phyloP scores from a whole-genome alignment of 37 sponge, comb jelly and placozoan genomes.

The Chondrosia reniformis region DNA sequence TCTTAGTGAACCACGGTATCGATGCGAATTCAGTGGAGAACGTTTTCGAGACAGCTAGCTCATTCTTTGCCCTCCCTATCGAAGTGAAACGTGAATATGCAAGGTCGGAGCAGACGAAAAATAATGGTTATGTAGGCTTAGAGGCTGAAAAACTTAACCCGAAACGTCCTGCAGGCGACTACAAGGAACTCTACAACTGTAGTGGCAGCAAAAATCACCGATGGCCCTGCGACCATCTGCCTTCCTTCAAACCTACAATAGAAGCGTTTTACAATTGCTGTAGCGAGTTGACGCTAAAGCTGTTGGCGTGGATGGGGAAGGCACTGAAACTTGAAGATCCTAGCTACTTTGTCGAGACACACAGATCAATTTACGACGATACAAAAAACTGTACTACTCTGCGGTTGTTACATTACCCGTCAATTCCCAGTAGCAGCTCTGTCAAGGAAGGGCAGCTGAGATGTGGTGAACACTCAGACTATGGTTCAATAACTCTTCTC shows the following conservation, averaged over 20 bases:
- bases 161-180: not conserved
- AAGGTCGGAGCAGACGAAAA: slow-evolving; percentile 12
- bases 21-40: not conserved
- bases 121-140: slow-evolving; percentile 57
- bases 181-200: not conserved
- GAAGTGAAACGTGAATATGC: slow-evolving; percentile 27
- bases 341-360: slow-evolving; percentile 43
- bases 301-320: slow-evolving; percentile 55
- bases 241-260: slow-evolving; percentile 9
- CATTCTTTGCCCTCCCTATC: slow-evolving; percentile 39
- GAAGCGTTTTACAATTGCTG: slow-evolving; percentile 8
- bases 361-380: slow-evolving; percentile 21
- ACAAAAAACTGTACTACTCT: slow-evolving; percentile 29
- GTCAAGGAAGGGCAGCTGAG: slow-evolving; percentile 65
- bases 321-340: slow-evolving; percentile 57
- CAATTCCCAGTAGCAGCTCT: slow-evolving; percentile 2
- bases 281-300: not conserved
- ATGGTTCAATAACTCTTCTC: slow-evolving; percentile 71
- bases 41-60: not conserved
- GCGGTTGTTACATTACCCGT: slow-evolving; percentile 62
- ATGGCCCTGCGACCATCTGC: slow-evolving; percentile 38
- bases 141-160: not conserved
- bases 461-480: slow-evolving; percentile 79
- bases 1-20: slow-evolving; percentile 44
- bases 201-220: not conserved